A percentile compares a stretch with the other conserved stretches of the same genome.
Conservation (phyloP, 1,140 invertebrate genomes). For the Gryllus bimaculatus region DNA sequence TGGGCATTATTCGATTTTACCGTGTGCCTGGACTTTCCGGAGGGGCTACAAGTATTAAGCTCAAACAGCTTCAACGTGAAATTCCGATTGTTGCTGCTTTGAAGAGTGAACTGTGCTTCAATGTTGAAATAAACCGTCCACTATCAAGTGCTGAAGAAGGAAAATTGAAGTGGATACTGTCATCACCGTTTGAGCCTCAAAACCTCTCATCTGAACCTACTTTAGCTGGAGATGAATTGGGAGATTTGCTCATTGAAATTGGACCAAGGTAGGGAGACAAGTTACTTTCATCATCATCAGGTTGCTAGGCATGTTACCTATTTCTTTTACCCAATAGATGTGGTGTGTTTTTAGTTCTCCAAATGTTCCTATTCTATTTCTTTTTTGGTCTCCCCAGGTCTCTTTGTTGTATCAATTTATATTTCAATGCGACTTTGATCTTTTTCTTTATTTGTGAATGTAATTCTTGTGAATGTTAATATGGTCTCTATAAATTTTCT, state of each 20-base stretch:
- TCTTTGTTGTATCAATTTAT: too few relatives aligned
- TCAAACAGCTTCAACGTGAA: conserved; percentile 25
- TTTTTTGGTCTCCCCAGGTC: too few relatives aligned
- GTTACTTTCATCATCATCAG: conserved; percentile 16
- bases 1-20: conserved; percentile 26
- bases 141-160: conserved; percentile 44
- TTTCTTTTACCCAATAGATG: neutral
- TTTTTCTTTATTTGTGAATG: too few relatives aligned
- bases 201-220: conserved; percentile 37
- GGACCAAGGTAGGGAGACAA: conserved; percentile 74
- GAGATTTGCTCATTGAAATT: conserved; percentile 59
- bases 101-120: conserved; percentile 68
- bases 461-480: too few relatives aligned
- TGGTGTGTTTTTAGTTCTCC: neutral
- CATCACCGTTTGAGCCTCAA: conserved; percentile 48
- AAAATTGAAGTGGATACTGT: conserved; percentile 60
- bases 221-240: conserved; percentile 32
- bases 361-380: too few relatives aligned
- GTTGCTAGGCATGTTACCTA: neutral
- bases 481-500: too few relatives aligned
- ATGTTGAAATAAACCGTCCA: conserved; percentile 51
- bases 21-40: conserved; percentile 29
- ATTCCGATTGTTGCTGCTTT: conserved; percentile 36
- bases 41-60: conserved; percentile 25
- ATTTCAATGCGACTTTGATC: too few relatives aligned